These are phyloP conservation scores for Yponomeuta malinellus DNA, from an alignment of 2,888 invertebrate genomes.

Conservation along the genomic window DNA sequence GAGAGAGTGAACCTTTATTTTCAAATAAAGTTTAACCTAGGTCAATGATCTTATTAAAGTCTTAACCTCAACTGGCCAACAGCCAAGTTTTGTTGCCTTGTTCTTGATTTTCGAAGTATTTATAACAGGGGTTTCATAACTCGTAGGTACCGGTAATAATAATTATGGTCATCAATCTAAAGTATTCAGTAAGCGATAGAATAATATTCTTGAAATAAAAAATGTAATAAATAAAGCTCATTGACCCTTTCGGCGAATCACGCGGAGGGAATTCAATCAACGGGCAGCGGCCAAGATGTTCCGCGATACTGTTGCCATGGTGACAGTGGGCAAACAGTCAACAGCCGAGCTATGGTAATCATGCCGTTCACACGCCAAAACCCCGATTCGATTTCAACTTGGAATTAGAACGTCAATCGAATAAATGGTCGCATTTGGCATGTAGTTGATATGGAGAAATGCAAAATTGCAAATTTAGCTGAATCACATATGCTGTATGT, in stretches of 20 bases:
- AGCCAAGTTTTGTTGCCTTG: too few relatives aligned
- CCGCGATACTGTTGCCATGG: slow-evolving; percentile 57
- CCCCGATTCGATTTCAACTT: slow-evolving; percentile 4
- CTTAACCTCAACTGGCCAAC: too few relatives aligned
- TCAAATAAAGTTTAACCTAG: too few relatives aligned
- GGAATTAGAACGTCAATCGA: background rate
- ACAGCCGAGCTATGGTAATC: slow-evolving; percentile 24
- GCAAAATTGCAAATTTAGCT: too few relatives aligned
- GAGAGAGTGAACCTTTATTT: too few relatives aligned
- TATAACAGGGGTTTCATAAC: too few relatives aligned
- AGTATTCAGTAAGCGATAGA: background rate
- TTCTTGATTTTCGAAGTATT: too few relatives aligned
- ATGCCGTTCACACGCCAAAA: slow-evolving; percentile 12
- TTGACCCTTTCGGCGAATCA: background rate
- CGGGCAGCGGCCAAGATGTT: slow-evolving; percentile 55
- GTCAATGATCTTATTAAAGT: too few relatives aligned
- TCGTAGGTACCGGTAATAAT: too few relatives aligned
- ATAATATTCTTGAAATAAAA: slow-evolving; percentile 22
- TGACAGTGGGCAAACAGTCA: slow-evolving; percentile 40
- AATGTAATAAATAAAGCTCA: slow-evolving; percentile 22
- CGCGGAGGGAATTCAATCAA: slow-evolving; percentile 45
- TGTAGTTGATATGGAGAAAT: too few relatives aligned
- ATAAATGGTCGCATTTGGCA: background rate
- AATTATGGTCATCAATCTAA: too few relatives aligned
- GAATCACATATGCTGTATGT: too few relatives aligned